Base-by-base conservation (phyloP, 2,888 invertebrate species). In the Eledona agricola region DNA sequence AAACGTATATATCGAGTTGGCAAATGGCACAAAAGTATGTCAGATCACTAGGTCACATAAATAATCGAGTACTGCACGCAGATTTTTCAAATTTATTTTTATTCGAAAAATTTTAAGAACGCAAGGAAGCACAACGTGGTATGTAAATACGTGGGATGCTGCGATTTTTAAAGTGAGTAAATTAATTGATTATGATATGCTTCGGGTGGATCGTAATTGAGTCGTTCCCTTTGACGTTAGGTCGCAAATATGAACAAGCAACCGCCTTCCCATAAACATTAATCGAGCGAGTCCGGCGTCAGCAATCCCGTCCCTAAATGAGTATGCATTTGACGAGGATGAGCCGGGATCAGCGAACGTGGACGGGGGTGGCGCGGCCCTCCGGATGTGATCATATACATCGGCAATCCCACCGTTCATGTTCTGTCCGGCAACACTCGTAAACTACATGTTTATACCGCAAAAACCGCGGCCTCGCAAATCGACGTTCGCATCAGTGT, bases 381-480 rank as follows among this genome's bases (percentile, higher is more conserved):
- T 25, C 54, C 31, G 34, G 38, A 20, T 38, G 46, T 20, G 53
- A 54, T 50, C 50, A 54, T 55, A 55, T 55, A 50, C 45, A 51
- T 55, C 23, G 67, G 65, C 72, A 72, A 73, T 72, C 73, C 73
- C 70, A 69, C 70, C 67, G 72, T 70, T 72, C 72, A 71, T 72
- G 72, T 73, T 72, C 72, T 71, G 73, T 71, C 72, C 72, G 69
- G 67, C 69, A 68, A 72, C 72, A 72, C 74, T 74, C 74, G 75
- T 75, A 75, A 75, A 75, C 74, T 75, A 75, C 66, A 74, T 76
- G 76, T 76, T 77, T 77, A 76, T 76, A 72, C 77, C 77, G 72
- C 76, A 76, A 76, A 77, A 77, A 77, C 77, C 77, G 73, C 75
- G 71, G 70, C 43, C 73, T 76, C 76, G 75, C 76, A 76, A 77